Percentiles rank a stretch among this genome's conserved stretches.
Conservation (phyloP, 30 jellyfish, hydroid and myxozoan species). For the Euphysa ruthae region DNA sequence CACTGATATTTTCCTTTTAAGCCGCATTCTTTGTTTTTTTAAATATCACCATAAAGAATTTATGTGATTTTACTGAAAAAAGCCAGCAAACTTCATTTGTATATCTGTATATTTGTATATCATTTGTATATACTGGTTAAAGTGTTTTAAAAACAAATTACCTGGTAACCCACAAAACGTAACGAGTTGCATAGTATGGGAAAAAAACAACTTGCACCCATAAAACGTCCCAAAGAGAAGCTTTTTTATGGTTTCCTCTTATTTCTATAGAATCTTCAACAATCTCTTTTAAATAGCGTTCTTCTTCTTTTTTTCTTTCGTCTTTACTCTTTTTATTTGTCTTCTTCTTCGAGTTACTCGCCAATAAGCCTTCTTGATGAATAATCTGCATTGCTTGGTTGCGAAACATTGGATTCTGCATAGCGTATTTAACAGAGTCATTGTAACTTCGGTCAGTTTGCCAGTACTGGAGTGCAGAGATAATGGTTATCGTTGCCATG, state of each 20-base stretch:
- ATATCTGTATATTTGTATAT: too few species aligned
- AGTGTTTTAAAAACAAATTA: too few species aligned
- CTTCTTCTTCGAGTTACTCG: slow-evolving; percentile 48
- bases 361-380: slow-evolving; percentile 80
- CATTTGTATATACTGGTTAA: too few species aligned
- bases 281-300: slow-evolving; percentile 62
- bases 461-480: slow-evolving; percentile 61
- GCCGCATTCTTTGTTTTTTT: too few species aligned
- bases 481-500: slow-evolving; percentile 70
- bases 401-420: slow-evolving; percentile 88
- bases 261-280: slow-evolving; percentile 90
- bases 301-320: slow-evolving; percentile 79
- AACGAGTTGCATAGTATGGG: slow-evolving; percentile 5
- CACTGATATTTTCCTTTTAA: too few species aligned
- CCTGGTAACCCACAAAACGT: slow-evolving; percentile 20
- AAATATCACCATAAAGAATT: too few species aligned
- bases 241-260: slow-evolving; percentile 86
- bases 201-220: slow-evolving; percentile 41
- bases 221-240: slow-evolving; percentile 53
- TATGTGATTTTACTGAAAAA: too few species aligned
- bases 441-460: slow-evolving; percentile 76
- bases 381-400: slow-evolving; percentile 90
- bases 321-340: slow-evolving; percentile 60
- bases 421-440: slow-evolving; percentile 86
- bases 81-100: too few species aligned